phyloP scores from a whole-genome alignment of 2,113 vertebrate genomes.

The Osmerus eperlanus region DNA sequence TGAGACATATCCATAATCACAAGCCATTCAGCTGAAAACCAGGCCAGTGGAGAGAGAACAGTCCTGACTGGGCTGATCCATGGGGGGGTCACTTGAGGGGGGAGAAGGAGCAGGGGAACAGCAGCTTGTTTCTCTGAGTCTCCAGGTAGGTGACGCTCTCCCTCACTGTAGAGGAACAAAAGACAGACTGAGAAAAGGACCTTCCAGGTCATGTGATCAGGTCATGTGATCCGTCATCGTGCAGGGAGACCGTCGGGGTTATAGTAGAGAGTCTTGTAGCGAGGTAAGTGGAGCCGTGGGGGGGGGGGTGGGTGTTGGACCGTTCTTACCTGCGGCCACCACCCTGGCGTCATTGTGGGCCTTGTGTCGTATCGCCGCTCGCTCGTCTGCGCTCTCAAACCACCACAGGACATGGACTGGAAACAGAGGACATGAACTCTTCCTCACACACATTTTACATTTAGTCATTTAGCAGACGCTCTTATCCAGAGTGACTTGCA shows the following conservation, averaged over 20 bases:
- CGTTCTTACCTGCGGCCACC: conserved; percentile 84
- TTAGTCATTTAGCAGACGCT: too few species aligned
- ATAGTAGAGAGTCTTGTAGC: neutral
- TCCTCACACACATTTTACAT: neutral
- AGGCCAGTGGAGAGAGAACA: too few species aligned
- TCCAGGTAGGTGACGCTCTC: conserved; percentile 78
- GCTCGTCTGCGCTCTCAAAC: conserved; percentile 78
- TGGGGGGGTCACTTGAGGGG: conserved; percentile 73
- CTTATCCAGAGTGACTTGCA: too few species aligned
- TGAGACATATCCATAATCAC: too few species aligned
- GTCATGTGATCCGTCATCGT: too few species aligned
- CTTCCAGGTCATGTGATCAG: neutral
- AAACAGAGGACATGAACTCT: neutral
- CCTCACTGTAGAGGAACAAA: conserved; percentile 68
- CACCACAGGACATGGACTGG: conserved; percentile 88
- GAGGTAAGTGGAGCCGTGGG: conserved; percentile 1
- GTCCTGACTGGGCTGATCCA: too few species aligned
- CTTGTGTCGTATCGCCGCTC: conserved; percentile 75
- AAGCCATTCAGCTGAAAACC: too few species aligned
- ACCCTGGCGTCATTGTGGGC: conserved; percentile 84
- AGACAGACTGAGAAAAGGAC: conserved; percentile 34
- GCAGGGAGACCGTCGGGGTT: neutral
- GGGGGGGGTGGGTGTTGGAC: too few species aligned
- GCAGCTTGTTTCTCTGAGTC: conserved; percentile 79
- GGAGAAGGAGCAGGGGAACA: conserved; percentile 80